A percentile compares a stretch with the other conserved stretches of the same genome.
Evolutionary conservation across 2,888 invertebrate species (phyloP).

Genomic region (Parnassius orleans): DNA sequence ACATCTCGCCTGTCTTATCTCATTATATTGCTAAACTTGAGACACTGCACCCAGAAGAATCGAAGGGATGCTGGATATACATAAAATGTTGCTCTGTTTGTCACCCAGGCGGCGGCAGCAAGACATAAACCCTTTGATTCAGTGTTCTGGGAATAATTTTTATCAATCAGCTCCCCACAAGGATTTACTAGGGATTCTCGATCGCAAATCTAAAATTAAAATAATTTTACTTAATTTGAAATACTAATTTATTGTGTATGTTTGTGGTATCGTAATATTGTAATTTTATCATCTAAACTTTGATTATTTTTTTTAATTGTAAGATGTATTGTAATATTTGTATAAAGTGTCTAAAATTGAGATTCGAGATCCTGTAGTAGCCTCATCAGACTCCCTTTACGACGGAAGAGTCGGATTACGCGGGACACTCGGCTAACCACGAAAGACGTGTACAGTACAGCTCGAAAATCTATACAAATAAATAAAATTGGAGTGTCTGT

Average conservation of each 20-base stretch:
- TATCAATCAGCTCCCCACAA: conserved; percentile 41
- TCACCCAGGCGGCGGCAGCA: conserved; percentile 9
- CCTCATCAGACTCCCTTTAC: conserved; percentile 17
- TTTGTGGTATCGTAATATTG: too few species aligned
- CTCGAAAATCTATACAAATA: background rate
- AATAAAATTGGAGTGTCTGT: too few species aligned
- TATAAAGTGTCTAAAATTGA: background rate
- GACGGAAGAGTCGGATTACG: conserved; percentile 30
- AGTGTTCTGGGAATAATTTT: conserved; percentile 43
- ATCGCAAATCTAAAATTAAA: background rate
- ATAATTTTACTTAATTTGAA: too few species aligned
- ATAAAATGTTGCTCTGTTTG: conserved; percentile 21
- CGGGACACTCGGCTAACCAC: conserved; percentile 24
- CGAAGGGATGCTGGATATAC: background rate
- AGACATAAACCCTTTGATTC: conserved; percentile 38
- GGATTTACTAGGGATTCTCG: conserved; percentile 23
- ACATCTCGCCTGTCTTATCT: conserved; percentile 1
- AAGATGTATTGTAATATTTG: background rate
- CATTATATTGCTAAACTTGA: conserved; percentile 12
- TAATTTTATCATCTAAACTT: too few species aligned
- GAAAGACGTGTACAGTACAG: conserved; percentile 14
- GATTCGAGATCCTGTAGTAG: conserved; percentile 7
- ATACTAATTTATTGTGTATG: too few species aligned
- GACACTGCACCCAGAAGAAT: conserved; percentile 6
- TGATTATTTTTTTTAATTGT: too few species aligned